Base-by-base conservation (phyloP, 1,140 invertebrate genomes). In the Sipha flava region DNA sequence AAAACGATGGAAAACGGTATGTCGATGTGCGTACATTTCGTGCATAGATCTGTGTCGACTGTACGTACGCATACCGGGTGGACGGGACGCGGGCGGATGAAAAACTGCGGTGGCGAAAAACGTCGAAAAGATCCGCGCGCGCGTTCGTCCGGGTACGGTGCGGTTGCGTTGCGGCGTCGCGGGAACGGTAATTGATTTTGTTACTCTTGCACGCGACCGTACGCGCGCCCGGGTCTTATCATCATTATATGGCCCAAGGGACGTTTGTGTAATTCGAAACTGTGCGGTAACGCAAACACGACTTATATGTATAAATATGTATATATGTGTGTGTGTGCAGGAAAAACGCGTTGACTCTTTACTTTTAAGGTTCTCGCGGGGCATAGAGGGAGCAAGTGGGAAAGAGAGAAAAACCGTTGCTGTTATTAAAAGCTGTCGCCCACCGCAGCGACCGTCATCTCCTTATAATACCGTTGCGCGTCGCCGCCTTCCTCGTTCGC, bases 251-350 rank as follows among this genome's bases (percentile, higher is more conserved):
- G 66, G 43, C 66, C 37, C 66, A 14, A 26, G 66, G 66, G 66
- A 45, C 66, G 66, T 47, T 70, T 70, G 40, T 70, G 66, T 70
- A 70, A 70, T 70, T 70, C 66, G 43, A 70, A 70, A 70, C 66
- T 64, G 29, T 62, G 14, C 29, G 18, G 29, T 29, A 34, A 21
- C 21, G 62, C 64, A 14, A n/a, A n/a, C n/a, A n/a, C n/a, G n/a
- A n/a, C n/a, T n/a, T n/a, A n/a, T n/a, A n/a, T n/a, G n/a, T n/a
- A n/a, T n/a, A n/a, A n/a, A n/a, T n/a, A n/a, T n/a, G n/a, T n/a
- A n/a, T n/a, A n/a, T n/a, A n/a, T n/a, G n/a, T n/a, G n/a, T n/a
- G n/a, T n/a, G n/a, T n/a, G 12, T n/a, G 23, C 37, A 18, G 10
- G 23, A 16, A 14, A 34, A 70, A 47, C n/a, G 26, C 66, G 37